A percentile compares a stretch with the other conserved stretches of the same genome.
Evolutionary conservation across 1,140 invertebrate species (phyloP).

Genomic region (Akabosia matsudoensis): DNA sequence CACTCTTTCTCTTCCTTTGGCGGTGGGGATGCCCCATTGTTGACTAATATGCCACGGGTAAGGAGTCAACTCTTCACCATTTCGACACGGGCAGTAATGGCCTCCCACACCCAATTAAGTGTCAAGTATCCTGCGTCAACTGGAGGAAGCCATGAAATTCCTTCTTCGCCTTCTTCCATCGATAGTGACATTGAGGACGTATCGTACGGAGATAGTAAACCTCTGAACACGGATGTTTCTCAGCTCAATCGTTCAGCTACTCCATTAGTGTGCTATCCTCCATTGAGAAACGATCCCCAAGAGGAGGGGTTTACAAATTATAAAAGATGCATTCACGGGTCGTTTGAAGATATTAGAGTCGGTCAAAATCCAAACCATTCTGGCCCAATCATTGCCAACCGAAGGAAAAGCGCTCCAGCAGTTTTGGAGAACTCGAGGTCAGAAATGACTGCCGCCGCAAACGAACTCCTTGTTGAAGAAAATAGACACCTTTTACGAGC

Average conservation of each 20-base stretch:
- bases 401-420: neutral
- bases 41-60: neutral
- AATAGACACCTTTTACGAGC: neutral
- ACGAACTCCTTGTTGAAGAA: slow-evolving; percentile 11
- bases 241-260: too few species aligned
- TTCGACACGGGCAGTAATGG: neutral
- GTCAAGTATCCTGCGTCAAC: neutral
- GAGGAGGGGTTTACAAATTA: neutral
- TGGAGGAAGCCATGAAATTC: neutral
- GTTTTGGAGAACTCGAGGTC: neutral
- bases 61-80: slow-evolving; percentile 2
- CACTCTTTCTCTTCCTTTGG: neutral
- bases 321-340: slow-evolving; percentile 2
- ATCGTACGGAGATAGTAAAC: neutral
- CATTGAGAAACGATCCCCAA: neutral
- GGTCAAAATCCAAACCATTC: neutral
- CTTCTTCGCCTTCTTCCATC: neutral
- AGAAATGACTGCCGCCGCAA: slow-evolving; percentile 8
- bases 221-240: neutral
- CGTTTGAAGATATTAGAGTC: neutral
- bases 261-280: too few species aligned
- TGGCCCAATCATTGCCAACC: neutral
- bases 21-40: neutral
- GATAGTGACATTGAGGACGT: neutral
- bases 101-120: neutral